Evolutionary conservation across 2,797 vertebrate genomes (phyloP), one percentile per base, ranked within the genome.

Genomic region (Okamejei kenojei): DNA sequence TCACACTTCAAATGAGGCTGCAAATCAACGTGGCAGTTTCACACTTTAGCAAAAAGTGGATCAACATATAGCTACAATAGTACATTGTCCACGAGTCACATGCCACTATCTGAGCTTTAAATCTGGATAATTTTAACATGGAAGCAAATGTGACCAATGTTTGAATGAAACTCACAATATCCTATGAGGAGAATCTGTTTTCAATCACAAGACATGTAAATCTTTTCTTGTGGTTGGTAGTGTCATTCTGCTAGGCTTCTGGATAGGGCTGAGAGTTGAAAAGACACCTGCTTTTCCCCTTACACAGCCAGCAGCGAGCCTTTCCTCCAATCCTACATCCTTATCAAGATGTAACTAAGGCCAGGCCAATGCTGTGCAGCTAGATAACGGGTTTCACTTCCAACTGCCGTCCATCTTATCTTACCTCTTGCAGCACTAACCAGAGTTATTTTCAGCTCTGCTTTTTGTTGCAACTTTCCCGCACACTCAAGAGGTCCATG

Each of bases 291-390:
- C 68, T 91, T 74, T 74, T 91, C 90, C 88, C 71, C 71, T 74
- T 71, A 29, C 35, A 29, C 68, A 74, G 38, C 94, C 94, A 32
- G 58, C 94, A 93, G 90, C 84, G 79, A 90, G 94, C 93, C 94
- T 93, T 93, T 94, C 95, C 94, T 96, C 94, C 94, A 94, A 94
- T 94, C 93, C 77, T 90, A 94, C 93, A 93, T n/a, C 65, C 95
- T 97, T 97, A 97, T 97, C 96, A 96, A 93, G 94, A 95, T 97
- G 94, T 96, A 97, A 96, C 94, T 35, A 95, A 95, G 95, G 95
- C 95, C 95, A 95, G 96, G 96, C 95, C 45, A 73, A n/a, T 17
- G 71, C 96, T 97, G 96, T 95, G 95, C 94, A 96, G 95, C 94
- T 94, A 96, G 96, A 97, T 96, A 96, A 97, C 96, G 95, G 95